Base-by-base conservation (phyloP, 1,140 invertebrate species). In the Zaprionus lachaisei region DNA sequence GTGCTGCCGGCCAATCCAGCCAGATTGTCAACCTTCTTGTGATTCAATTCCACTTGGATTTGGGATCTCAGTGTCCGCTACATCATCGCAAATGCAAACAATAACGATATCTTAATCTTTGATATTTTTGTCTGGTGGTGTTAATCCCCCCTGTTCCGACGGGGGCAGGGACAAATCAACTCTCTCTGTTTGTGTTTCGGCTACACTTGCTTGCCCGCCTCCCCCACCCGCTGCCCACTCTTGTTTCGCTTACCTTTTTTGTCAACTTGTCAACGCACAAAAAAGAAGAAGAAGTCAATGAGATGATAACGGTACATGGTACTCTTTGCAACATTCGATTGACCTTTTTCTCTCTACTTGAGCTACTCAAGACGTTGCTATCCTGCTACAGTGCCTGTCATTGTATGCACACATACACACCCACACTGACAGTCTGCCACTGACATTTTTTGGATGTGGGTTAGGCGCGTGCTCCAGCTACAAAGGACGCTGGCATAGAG, bases 381-480 rank as follows among this genome's bases (percentile, higher is more conserved):
- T 37, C 14, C 37, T 5, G 9, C 70, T 51, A 51, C 70, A 72
- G 56, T 58, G 54, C 20, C 17, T 72, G n/a, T 24, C 12, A 65
- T 66, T 41, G 63, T 41, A 68, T 17, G 20, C 15, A 26, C 60
- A 44, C 38, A 38, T 11, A 58, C 20, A 22, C 20, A 22, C 11
- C 41, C 5, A 22, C 9, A 62, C 34, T 22, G 54, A 22, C 70
- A 57, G 41, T 47, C 41, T 47, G 9, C 31, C 31, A 61, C 71
- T 86, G 83, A 83, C 83, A 89, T 65, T 85, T 87, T 85, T 83
- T 82, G 77, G 83, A 89, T 89, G 71, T 83, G 84, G 84, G 84
- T 87, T 71, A 56, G 22, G 24, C 34, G 7, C 34, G 24, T 49
- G 14, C 61, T 24, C 34, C 44, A 15, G 47, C 17, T 51, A 22